Conservation (phyloP, 2,113 vertebrate genomes). For the Sander lucioperca region DNA sequence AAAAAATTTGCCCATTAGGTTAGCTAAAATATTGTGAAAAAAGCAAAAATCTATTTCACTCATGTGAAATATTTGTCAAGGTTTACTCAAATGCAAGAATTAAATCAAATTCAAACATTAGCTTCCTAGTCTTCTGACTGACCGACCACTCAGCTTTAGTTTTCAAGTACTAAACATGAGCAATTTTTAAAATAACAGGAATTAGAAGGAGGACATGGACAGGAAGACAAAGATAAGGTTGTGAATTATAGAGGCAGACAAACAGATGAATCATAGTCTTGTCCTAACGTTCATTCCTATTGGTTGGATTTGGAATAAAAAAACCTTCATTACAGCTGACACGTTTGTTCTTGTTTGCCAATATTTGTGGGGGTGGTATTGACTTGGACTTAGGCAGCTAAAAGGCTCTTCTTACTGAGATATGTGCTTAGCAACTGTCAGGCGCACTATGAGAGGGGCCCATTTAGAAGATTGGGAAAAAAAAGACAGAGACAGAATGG, state of each 20-base stretch:
- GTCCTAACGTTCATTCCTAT: neutral
- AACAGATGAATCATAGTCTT: slow-evolving; percentile 5
- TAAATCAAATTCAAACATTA: neutral
- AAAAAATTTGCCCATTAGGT: too few relatives aligned
- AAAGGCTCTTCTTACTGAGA: neutral
- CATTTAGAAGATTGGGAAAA: neutral
- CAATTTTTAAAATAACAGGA: neutral
- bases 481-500: neutral
- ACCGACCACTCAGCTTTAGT: neutral
- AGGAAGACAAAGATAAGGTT: neutral
- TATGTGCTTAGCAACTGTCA: neutral
- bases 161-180: neutral
- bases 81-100: neutral
- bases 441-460: neutral
- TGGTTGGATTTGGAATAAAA: neutral
- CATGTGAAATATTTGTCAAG: neutral
- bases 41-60: neutral
- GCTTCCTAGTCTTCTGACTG: neutral
- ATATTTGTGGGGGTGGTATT: neutral
- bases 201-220: neutral
- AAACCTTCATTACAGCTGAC: neutral
- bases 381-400: neutral
- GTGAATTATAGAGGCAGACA: neutral
- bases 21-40: neutral
- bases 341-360: neutral